Base-by-base conservation (phyloP, 2,888 invertebrate species). In the Eurois occulta region DNA sequence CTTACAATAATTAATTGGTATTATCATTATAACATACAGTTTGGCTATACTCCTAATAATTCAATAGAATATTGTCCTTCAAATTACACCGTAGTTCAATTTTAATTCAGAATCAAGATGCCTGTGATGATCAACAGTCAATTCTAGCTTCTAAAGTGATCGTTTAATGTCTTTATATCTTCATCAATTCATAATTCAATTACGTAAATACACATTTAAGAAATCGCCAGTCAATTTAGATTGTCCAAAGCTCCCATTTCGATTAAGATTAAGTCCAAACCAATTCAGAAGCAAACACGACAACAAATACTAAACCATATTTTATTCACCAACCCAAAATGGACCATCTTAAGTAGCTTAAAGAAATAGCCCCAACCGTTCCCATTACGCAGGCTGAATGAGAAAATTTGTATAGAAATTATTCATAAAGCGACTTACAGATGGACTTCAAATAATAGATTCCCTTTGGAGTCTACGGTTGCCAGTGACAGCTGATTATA, bases 401-500 rank as follows among this genome's bases (percentile, higher is more conserved):
- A 84, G 87, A 87, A 88, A 88, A 86, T 88, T 88, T 87, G 88
- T 88, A 85, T 88, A 85, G 87, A 88, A 88, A 88, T 88, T 88
- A 88, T 88, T 88, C 88, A 88, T 87, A 86, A 87, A 89, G 77
- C 75, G 83, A 86, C 85, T 87, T 85, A 88, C 79, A 89, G 87
- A 90, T 91, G 88, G 87, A 87, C 89, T 91, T 87, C 90, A 88
- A 91, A 91, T 91, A 91, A 91, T 91, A 89, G 90, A 90, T 86
- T 89, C 89, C 80, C 83, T 89, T 77, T 89, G 84, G 88, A 75
- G 81, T 84, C 83, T 74, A 81, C 72, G 72, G 81, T 88, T 91
- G 91, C 80, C 75, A 78, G 81, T 91, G 91, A 91, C 91, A 90
- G 90, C 88, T 91, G 91, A 91, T 91, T 91, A 91, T 88, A 89